Percentiles rank a stretch among this genome's conserved stretches.
phyloP scores from a whole-genome alignment of 1,140 invertebrate genomes.

The Leptinotarsa texana region DNA sequence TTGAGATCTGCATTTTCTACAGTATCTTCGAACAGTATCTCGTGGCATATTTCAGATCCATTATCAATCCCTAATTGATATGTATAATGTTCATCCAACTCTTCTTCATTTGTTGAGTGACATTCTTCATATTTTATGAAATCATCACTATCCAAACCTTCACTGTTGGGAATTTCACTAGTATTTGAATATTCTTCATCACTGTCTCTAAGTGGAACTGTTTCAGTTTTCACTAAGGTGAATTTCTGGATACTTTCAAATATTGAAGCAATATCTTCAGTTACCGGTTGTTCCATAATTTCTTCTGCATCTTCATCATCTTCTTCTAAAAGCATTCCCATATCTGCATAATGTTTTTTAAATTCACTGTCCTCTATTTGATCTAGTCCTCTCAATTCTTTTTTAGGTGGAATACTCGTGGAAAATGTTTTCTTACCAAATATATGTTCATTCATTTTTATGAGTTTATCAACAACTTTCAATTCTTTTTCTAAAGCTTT shows the following conservation, averaged over 20 bases:
- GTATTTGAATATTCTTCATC: slow-evolving; percentile 1
- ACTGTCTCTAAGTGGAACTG: background rate
- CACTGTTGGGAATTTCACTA: slow-evolving; percentile 7
- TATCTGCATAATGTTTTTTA: slow-evolving; percentile 38
- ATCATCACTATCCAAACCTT: slow-evolving; percentile 10
- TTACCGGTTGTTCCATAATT: background rate
- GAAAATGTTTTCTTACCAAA: background rate
- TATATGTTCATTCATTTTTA: slow-evolving; percentile 20
- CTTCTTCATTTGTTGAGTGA: slow-evolving; percentile 23
- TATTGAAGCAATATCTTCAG: slow-evolving; percentile 6
- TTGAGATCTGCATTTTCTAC: background rate
- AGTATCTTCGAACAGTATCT: background rate
- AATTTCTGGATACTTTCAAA: background rate
- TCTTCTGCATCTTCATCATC: slow-evolving; percentile 26
- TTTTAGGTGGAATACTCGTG: background rate
- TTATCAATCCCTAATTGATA: background rate
- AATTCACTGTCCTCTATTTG: slow-evolving; percentile 31
- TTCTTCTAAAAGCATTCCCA: slow-evolving; percentile 34
- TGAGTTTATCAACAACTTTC: slow-evolving; percentile 35
- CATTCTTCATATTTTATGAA: slow-evolving; percentile 17
- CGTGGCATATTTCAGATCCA: background rate
- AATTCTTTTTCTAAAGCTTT: slow-evolving; percentile 37
- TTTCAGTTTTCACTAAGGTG: background rate
- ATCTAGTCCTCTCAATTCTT: background rate
- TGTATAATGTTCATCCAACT: slow-evolving; percentile 11